Evolutionary conservation across 2,888 invertebrate genomes (phyloP).

Genomic region (Conistra vaccinii): DNA sequence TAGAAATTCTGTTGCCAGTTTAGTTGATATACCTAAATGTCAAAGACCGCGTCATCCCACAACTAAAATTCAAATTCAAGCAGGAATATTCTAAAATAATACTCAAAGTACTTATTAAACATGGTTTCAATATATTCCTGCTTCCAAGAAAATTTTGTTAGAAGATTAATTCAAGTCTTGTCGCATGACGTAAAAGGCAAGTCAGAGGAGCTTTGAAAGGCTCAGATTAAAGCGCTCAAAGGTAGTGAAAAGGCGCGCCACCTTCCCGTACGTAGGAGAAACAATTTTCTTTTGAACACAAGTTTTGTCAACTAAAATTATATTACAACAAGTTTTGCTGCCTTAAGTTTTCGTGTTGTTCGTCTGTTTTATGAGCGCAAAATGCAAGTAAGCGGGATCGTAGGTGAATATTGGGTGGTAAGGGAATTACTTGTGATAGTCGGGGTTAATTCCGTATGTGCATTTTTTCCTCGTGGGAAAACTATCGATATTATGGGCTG

Average conservation of each 20-base stretch:
- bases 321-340: slow-evolving; percentile 65
- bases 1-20: background rate
- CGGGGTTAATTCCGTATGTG: slow-evolving; percentile 16
- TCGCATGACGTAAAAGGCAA: slow-evolving; percentile 65
- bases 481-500: slow-evolving; percentile 18
- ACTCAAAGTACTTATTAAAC: slow-evolving; percentile 12
- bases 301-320: slow-evolving; percentile 70
- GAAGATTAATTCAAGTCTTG: slow-evolving; percentile 69
- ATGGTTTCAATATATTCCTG: slow-evolving; percentile 21
- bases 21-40: background rate
- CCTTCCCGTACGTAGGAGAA: slow-evolving; percentile 56
- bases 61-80: background rate
- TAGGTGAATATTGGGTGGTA: slow-evolving; percentile 6
- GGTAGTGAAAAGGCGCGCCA: slow-evolving; percentile 70
- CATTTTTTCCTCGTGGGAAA: slow-evolving; percentile 31
- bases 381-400: slow-evolving; percentile 40
- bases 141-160: slow-evolving; percentile 36
- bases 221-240: slow-evolving; percentile 75
- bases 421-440: slow-evolving; percentile 18
- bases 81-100: slow-evolving; percentile 12
- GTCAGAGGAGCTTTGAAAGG: slow-evolving; percentile 64
- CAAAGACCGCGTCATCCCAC: background rate
- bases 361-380: slow-evolving; percentile 24
- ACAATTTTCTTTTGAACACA: slow-evolving; percentile 67
- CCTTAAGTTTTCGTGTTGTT: slow-evolving; percentile 50